Evolutionary conservation across 1,140 invertebrate species (phyloP).

Genomic region (Dreissena rostriformis): DNA sequence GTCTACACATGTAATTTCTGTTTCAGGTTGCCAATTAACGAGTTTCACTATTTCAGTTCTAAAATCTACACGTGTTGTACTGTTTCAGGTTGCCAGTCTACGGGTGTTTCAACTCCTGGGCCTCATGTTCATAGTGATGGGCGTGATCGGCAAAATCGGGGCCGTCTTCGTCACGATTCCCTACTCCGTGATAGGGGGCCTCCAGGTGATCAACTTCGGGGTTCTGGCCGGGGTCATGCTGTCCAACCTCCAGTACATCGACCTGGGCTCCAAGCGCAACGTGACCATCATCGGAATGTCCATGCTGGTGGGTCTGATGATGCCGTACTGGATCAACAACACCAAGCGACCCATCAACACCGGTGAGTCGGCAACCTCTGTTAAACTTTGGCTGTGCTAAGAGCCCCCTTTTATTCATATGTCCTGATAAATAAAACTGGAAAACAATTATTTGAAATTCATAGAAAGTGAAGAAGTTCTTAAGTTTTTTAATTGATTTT

Average conservation of each 20-base stretch:
- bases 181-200: constrained; percentile 92
- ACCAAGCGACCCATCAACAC: constrained; percentile 32
- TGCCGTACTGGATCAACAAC: constrained; percentile 63
- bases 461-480: too few species aligned
- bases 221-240: constrained; percentile 79
- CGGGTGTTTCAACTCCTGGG: constrained; percentile 92
- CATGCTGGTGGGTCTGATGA: constrained; percentile 77
- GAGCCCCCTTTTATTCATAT: too few species aligned
- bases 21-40: not conserved
- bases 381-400: too few species aligned
- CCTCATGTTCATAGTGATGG: constrained; percentile 89
- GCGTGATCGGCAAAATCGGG: constrained; percentile 87
- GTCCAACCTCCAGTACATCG: constrained; percentile 85
- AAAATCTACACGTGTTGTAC: not conserved
- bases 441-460: too few species aligned
- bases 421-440: too few species aligned
- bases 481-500: too few species aligned
- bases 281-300: constrained; percentile 78
- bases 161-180: constrained; percentile 94
- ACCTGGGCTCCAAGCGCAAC: constrained; percentile 75
- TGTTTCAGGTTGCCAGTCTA: constrained; percentile 88
- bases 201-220: constrained; percentile 94
- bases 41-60: constrained; percentile 80
- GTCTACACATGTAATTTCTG: too few species aligned
- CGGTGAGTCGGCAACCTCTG: constrained; percentile 3